Evolutionary conservation across 1,140 invertebrate genomes (phyloP).

Genomic region (Uloborus diversus): DNA sequence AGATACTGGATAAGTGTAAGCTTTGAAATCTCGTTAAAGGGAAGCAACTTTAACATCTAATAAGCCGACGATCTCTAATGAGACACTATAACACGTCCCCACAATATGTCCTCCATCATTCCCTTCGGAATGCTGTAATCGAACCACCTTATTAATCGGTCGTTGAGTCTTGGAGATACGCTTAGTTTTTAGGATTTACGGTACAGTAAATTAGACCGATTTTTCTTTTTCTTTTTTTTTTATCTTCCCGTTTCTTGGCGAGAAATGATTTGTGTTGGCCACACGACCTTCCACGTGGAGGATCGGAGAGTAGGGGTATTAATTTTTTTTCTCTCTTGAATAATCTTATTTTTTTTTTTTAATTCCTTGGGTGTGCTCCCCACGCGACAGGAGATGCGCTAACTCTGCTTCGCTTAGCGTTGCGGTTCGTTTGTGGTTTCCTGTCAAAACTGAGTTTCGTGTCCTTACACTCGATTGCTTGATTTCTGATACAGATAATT

Average conservation of each 20-base stretch:
- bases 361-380: not conserved
- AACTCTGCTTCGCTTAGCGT: too few species aligned
- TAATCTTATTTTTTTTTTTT: constrained; percentile 19
- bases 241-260: not conserved
- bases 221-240: not conserved
- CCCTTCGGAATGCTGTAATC: too few species aligned
- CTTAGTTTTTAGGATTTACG: constrained; percentile 24
- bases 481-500: too few species aligned
- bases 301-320: not conserved
- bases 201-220: constrained; percentile 8
- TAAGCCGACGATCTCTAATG: too few species aligned
- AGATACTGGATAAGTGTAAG: too few species aligned
- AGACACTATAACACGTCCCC: too few species aligned
- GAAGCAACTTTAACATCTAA: too few species aligned
- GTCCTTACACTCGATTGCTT: too few species aligned
- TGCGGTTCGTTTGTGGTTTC: too few species aligned
- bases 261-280: constrained; percentile 19
- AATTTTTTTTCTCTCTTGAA: not conserved
- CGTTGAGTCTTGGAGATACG: constrained; percentile 12
- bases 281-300: constrained; percentile 26
- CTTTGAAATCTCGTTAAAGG: too few species aligned
- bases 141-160: constrained; percentile 20
- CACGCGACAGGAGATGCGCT: constrained; percentile 26
- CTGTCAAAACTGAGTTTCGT: too few species aligned
- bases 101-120: too few species aligned